Base-by-base conservation (phyloP, 2,888 invertebrate species). In the Cybosia mesomella region DNA sequence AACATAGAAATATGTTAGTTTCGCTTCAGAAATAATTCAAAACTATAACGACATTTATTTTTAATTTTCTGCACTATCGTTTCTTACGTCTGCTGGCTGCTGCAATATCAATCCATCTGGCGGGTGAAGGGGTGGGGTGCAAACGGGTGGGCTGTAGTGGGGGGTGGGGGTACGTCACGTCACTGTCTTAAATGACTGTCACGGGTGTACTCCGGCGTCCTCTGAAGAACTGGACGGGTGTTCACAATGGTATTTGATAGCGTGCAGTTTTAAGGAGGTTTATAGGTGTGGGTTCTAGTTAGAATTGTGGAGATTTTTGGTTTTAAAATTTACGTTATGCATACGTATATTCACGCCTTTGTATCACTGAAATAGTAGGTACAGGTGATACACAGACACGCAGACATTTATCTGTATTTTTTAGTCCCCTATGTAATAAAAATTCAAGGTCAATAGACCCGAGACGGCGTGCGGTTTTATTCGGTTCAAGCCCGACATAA, bases 131-230 rank as follows among this genome's bases (percentile, higher is more conserved):
- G 76, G 75, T 77, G 74, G 64, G 28, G 57, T 59, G 28, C 15
- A 28, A 15, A 59, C 53, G 62, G 65, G 65, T 55, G 58, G 49
- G 15, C 4, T 36, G 28, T 22, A 73, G 73, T 65, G 64, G 70
- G 73, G 70, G 74, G 69, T 69, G 68, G 65, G 85, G 85, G 77
- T 85, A 86, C 85, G 90, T 91, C 93, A 90, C 91, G 93, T 94
- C 94, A 94, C 89, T 91, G 93, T 94, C 94, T 94, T 93, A 94
- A 94, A 94, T 94, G 94, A 94, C 91, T 94, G 94, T 94, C 94
- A 93, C 93, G 93, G 93, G 93, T 90, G 91, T 91, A 91, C 89
- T 91, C 88, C 85, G 85, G 88, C 87, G 83, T 86, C 86, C 89
- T 87, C 88, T 91, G 91, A 93, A 89, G 92, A 92, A 91, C 91